Evolutionary conservation across 2,797 vertebrate genomes (phyloP).

Genomic region (Clangula hyemalis): DNA sequence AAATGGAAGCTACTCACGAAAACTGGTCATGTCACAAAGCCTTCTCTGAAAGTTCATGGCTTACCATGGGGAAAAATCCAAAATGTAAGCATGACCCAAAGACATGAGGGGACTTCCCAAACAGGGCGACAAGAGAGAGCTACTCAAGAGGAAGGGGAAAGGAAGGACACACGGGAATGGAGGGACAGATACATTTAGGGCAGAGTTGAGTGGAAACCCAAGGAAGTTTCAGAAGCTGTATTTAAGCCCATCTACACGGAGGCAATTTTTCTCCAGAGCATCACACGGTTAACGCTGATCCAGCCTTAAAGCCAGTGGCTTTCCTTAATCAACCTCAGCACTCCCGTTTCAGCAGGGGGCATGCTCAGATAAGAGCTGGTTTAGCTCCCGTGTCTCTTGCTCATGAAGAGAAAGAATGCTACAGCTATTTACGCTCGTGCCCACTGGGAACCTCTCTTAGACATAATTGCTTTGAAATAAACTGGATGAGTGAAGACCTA

Average conservation of each 20-base stretch:
- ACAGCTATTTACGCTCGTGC: neutral
- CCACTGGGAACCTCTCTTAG: neutral
- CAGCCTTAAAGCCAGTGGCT: neutral
- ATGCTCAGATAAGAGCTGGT: neutral
- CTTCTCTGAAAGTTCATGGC: neutral
- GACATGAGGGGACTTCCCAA: neutral
- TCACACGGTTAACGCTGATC: neutral
- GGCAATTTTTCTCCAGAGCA: neutral
- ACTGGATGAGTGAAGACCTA: neutral
- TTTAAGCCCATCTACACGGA: neutral
- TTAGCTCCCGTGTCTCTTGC: constrained; percentile 5
- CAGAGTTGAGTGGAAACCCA: neutral
- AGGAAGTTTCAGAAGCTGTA: neutral
- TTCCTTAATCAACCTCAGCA: neutral
- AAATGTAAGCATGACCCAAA: neutral
- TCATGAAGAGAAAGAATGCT: neutral
- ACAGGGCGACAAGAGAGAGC: neutral
- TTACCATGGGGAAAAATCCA: neutral
- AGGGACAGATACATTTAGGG: neutral
- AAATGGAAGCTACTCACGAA: neutral
- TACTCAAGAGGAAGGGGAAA: neutral
- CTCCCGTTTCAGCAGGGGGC: constrained; percentile 6
- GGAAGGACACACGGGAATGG: rapidly evolving
- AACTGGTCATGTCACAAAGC: neutral
- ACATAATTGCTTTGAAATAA: neutral